Evolutionary conservation across 2,797 vertebrate genomes (phyloP).

Genomic region (Gephyroberyx darwinii): DNA sequence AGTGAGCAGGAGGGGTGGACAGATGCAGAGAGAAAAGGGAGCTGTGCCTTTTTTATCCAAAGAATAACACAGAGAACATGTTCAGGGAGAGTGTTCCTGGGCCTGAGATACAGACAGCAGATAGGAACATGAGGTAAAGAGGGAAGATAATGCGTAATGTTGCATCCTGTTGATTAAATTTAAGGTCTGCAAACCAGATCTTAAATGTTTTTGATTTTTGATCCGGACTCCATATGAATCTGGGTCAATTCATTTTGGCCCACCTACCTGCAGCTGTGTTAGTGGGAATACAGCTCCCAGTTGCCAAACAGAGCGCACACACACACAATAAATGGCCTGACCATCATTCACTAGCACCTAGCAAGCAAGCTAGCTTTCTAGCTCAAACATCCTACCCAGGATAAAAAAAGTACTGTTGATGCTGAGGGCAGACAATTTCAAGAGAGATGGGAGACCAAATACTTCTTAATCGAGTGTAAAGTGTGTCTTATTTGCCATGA

Average conservation of each 20-base stretch:
- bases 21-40: conserved; percentile 63
- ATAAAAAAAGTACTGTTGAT: neutral
- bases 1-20: conserved; percentile 52
- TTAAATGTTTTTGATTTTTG: conserved; percentile 16
- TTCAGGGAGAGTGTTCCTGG: conserved; percentile 30
- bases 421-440: neutral
- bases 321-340: conserved; percentile 13
- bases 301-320: conserved; percentile 46
- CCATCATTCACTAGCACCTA: conserved; percentile 18
- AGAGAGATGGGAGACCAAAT: neutral
- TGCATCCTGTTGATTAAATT: conserved; percentile 46
- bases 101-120: conserved; percentile 33
- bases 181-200: conserved; percentile 28
- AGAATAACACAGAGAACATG: conserved; percentile 47
- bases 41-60: conserved; percentile 53
- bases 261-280: conserved; percentile 43
- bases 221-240: conserved; percentile 41
- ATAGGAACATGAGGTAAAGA: conserved; percentile 26
- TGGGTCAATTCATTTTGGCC: conserved; percentile 57
- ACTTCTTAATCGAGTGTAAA: conserved; percentile 3
- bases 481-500: neutral
- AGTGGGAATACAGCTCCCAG: conserved; percentile 41
- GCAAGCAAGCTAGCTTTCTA: conserved; percentile 7
- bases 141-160: conserved; percentile 38
- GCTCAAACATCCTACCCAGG: conserved; percentile 20